Base-by-base conservation (phyloP, 2,888 invertebrate species). In the Drosophila vallismaia region DNA sequence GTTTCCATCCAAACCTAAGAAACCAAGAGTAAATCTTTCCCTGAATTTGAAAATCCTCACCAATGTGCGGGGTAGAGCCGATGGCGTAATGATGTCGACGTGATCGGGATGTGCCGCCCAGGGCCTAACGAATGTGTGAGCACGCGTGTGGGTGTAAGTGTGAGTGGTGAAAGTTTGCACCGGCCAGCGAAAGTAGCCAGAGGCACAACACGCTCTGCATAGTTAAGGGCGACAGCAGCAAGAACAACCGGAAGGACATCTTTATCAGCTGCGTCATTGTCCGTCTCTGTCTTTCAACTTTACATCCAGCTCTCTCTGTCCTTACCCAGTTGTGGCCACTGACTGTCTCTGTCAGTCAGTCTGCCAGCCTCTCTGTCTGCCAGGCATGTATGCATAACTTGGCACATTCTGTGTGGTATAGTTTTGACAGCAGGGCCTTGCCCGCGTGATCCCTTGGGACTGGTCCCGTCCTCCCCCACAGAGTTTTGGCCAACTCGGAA, bases 11-110 rank as follows among this genome's bases (percentile, higher is more conserved):
- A 28, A 28, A 28, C 6, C 6, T n/a, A 5, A 36, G n/a, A 36
- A 36, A 36, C 36, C 36, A 36, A 36, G 36, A 5, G 12, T 36
- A 36, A n/a, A 19, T 19, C 19, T 19, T 19, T 12, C 12, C 36
- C n/a, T 12, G 6, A n/a, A 5, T 5, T 36, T 8, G 8, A 42
- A 19, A 42, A 14, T 6, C 19, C 19, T 19, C 7, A 19, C 40
- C 40, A 42, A 14, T 42, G 40, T 42, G 40, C 40, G 2, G 40
- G 40, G 24, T 12, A 10, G 28, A 50, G 44, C 60, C 53, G 71
- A 86, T 88, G 86, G 84, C 74, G 70, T 86, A 86, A 88, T 84
- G 88, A 88, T 84, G 88, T 60, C 88, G 88, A 86, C 85, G 85
- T 86, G 85, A 73, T 70, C 72, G 54, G 71, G 71, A 71, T 81